Conservation (phyloP, 2,113 vertebrate species). For the Ptilonorhynchus violaceus region DNA sequence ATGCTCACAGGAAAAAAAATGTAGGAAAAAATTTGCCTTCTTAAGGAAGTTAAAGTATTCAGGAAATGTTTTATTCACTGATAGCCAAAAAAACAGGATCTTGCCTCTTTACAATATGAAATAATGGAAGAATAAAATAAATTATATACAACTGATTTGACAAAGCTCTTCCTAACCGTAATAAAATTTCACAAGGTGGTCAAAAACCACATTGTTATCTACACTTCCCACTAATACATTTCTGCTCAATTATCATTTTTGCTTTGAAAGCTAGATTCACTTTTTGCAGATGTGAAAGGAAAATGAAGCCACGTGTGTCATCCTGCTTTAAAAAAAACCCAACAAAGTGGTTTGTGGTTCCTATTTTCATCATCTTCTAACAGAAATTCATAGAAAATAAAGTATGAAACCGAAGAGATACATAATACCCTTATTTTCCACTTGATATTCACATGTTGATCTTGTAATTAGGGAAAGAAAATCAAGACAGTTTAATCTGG, state of each 20-base stretch:
- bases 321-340: not conserved
- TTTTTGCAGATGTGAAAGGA: slow-evolving; percentile 41
- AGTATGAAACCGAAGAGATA: slow-evolving; percentile 12
- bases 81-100: slow-evolving; percentile 72
- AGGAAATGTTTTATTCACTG: slow-evolving; percentile 82
- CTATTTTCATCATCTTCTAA: slow-evolving; percentile 57
- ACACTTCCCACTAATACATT: slow-evolving; percentile 40
- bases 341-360: slow-evolving; percentile 35
- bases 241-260: slow-evolving; percentile 53
- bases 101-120: slow-evolving; percentile 50
- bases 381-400: slow-evolving; percentile 46
- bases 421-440: not conserved
- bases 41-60: slow-evolving; percentile 72
- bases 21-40: slow-evolving; percentile 36
- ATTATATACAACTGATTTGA: slow-evolving; percentile 55
- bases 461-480: not conserved
- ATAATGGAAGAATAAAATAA: slow-evolving; percentile 63
- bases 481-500: not conserved
- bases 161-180: slow-evolving; percentile 68
- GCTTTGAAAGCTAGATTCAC: slow-evolving; percentile 37
- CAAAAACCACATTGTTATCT: slow-evolving; percentile 76
- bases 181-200: slow-evolving; percentile 67
- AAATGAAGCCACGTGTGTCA: not conserved
- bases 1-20: slow-evolving; percentile 42
- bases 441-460: not conserved